Base-by-base conservation (phyloP, 64 coral and sea anemone genomes). In the Dendronephthya gigantea region DNA sequence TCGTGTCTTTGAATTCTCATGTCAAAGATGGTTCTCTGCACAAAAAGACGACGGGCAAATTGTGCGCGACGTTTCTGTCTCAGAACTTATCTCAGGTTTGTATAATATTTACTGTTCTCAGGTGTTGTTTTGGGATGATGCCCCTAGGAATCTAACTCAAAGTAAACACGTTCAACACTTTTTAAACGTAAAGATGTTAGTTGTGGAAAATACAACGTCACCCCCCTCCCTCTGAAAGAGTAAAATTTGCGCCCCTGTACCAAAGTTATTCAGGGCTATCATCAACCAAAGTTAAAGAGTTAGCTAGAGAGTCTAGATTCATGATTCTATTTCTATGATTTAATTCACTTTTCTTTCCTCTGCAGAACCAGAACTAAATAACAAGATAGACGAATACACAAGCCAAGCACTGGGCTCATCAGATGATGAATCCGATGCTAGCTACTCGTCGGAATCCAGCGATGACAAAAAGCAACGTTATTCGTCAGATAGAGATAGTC, bases 21-120 rank as follows among this genome's bases (percentile, higher is more conserved):
- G 72, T 79, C 72, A 79, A 34, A 29, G 72, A 39, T 79, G 72
- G 72, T 79, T 79, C 31, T 79, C 72, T 15, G 34, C 72, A 16
- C 31, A 79, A 19, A 79, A 39, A 79, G 72, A 79, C 36, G 72
- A 79, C 37, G 72, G 72, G 10, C 72, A 79, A 39, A 79, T 79
- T 79, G 32, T 79, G 22, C 72, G 72, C 19, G 72, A 79, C 30
- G 16, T 79, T 79, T 79, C 32, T 35, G 27, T 79, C 4, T 79
- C 72, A 11, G 8, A 33, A 15, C 25, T 79, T 79, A 79, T 35
- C 31, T 28, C 72, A 79, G 72, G 72, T 79, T 15, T 15, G 30
- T 33, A 62, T 23, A 17, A 6, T 45, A 45, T 45, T 45, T 45
- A 4, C 11, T 45, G 41, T 45, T n/a, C n/a, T n/a, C n/a, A n/a